Percentiles rank a stretch among this genome's conserved stretches.
Conservation (phyloP, 2,113 vertebrate genomes). For the Trochalopteron elliotii region DNA sequence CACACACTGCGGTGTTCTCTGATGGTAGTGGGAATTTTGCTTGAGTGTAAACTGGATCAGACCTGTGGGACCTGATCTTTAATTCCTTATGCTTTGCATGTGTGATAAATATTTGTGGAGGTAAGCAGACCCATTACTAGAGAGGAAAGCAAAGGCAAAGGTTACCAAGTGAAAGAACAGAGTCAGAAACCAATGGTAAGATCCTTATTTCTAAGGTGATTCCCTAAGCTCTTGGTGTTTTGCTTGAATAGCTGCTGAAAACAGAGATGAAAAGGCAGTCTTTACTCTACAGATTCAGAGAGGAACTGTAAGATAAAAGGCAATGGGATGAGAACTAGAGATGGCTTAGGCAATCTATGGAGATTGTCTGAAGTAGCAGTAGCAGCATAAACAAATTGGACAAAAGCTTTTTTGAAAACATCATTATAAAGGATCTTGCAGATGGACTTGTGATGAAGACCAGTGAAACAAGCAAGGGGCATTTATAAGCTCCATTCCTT, state of each 20-base stretch:
- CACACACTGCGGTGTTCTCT: not conserved
- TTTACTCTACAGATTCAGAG: not conserved
- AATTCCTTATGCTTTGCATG: not conserved
- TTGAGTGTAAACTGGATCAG: not conserved
- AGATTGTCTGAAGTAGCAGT: not conserved
- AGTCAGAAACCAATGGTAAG: not conserved
- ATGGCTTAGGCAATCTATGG: not conserved
- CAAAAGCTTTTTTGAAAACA: not conserved
- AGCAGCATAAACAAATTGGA: not conserved
- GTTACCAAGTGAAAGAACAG: not conserved
- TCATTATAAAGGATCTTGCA: not conserved
- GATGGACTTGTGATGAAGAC: not conserved
- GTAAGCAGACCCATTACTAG: not conserved
- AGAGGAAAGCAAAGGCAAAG: not conserved
- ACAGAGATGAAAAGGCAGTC: not conserved
- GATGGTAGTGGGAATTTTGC: not conserved
- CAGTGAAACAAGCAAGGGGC: not conserved
- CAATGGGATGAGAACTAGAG: not conserved
- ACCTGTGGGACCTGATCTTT: not conserved
- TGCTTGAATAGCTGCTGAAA: constrained; percentile 10
- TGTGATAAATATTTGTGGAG: not conserved
- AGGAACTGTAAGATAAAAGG: not conserved
- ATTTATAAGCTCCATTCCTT: not conserved
- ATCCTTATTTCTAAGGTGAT: not conserved
- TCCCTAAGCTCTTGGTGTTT: not conserved